Base-by-base conservation (phyloP, 2,888 invertebrate genomes). In the Conops quadrifasciatus region DNA sequence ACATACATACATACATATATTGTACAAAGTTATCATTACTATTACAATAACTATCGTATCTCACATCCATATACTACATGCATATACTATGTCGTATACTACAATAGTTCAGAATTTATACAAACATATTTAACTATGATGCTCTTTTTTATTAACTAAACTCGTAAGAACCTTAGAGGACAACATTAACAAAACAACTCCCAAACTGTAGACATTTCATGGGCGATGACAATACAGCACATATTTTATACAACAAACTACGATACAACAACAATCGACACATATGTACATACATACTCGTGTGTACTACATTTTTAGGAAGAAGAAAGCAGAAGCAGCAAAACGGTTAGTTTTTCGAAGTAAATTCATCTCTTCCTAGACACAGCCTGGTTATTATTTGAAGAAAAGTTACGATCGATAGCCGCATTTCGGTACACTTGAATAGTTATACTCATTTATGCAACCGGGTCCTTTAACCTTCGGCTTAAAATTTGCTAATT, bases 181-280 rank as follows among this genome's bases (percentile, higher is more conserved):
- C 21, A 60, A 60, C 11, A 73, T 56, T 66, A 21, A 53, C 51
- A 56, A 16, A 49, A 51, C 19, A 26, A 49, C 66, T 59, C 71
- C 51, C 65, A 71, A 70, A 65, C 51, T 66, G 66, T 71, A 66
- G 66, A 60, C 60, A 71, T 28, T 53, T 66, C 47, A 70, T 62
- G 67, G 71, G 73, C 73, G 73, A 75, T 70, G 75, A 75, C 73
- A 75, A 75, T 75, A 75, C 67, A 69, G 36, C n/a, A 62, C 62
- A 59, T 13, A 21, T 53, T 66, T 53, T 66, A 56, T 53, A 66
- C 66, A 53, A 53, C 53, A 66, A 47, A n/a, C 15, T 21, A 69
- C 67, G 49, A 67, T 56, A 30, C 15, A 69, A 73, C 28, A 59
- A 59, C 24, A 16, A 7, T 26, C 11, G 56, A 67, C 2, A 71